These are phyloP conservation scores for Tetraodon nigroviridis DNA, from an alignment of 2,113 vertebrate species.

Conservation along the genomic window DNA sequence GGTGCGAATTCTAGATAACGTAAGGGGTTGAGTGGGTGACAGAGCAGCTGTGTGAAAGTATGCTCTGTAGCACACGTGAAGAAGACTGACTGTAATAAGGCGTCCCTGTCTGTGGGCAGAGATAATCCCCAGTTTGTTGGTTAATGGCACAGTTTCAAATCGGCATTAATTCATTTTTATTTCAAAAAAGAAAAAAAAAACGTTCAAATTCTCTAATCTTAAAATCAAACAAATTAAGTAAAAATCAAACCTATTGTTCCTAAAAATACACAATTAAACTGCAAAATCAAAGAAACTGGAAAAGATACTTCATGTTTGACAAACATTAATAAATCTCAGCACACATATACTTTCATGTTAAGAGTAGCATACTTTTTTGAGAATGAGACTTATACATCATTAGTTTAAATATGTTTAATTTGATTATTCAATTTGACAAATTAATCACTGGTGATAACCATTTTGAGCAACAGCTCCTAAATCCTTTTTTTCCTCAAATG, in stretches of 20 bases:
- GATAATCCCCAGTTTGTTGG: too few relatives aligned
- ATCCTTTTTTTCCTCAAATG: too few relatives aligned
- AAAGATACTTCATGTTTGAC: background rate
- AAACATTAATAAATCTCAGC: background rate
- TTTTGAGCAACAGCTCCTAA: too few relatives aligned
- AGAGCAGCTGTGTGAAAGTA: conserved; percentile 30
- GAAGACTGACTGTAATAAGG: too few relatives aligned
- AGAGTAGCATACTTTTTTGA: background rate
- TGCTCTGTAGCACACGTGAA: background rate
- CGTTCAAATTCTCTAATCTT: too few relatives aligned
- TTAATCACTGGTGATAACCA: too few relatives aligned
- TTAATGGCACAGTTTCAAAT: background rate
- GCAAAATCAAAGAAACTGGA: background rate
- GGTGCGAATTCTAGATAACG: conserved; percentile 69
- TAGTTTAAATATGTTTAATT: background rate
- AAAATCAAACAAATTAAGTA: background rate
- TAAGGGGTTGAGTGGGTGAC: conserved; percentile 9
- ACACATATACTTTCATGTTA: too few relatives aligned
- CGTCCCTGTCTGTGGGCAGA: too few relatives aligned
- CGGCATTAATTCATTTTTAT: background rate
- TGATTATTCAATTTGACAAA: background rate
- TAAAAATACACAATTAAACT: too few relatives aligned
- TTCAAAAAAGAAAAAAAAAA: conserved; percentile 1
- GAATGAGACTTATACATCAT: background rate
- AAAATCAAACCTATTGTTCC: background rate